A percentile compares a stretch with the other conserved stretches of the same genome.
These are phyloP conservation scores for Ennomos erosarius DNA, from an alignment of 2,888 invertebrate genomes.

Conservation along the genomic window DNA sequence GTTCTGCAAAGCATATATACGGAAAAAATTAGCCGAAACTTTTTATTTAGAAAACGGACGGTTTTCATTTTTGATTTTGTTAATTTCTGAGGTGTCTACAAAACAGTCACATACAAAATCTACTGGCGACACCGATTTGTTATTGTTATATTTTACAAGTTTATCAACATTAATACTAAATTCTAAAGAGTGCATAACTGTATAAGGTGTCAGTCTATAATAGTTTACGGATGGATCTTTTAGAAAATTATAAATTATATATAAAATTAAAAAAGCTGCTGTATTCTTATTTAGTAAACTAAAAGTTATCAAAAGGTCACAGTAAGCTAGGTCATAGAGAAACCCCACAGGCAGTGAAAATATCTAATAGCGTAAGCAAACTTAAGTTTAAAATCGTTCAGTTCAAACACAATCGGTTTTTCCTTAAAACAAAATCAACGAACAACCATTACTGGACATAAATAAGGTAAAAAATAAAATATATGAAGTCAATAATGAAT, in stretches of 20 bases:
- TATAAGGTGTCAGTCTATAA: slow-evolving; percentile 83
- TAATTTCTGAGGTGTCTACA: background rate
- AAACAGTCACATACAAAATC: slow-evolving; percentile 11
- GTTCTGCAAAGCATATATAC: too few relatives aligned
- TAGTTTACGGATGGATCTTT: slow-evolving; percentile 79
- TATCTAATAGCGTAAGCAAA: slow-evolving; percentile 45
- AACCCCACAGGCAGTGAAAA: slow-evolving; percentile 46
- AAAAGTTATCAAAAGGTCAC: slow-evolving; percentile 20
- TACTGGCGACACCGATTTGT: slow-evolving; percentile 35
- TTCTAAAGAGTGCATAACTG: slow-evolving; percentile 82
- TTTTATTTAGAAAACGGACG: too few relatives aligned
- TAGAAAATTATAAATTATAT: slow-evolving; percentile 51
- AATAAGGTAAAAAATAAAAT: slow-evolving; percentile 1
- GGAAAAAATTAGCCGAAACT: too few relatives aligned
- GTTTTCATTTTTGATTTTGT: too few relatives aligned
- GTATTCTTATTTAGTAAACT: slow-evolving; percentile 18
- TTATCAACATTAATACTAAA: slow-evolving; percentile 62
- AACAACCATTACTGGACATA: background rate
- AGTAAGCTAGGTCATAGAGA: slow-evolving; percentile 13
- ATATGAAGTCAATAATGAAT: slow-evolving; percentile 2
- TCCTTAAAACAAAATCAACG: slow-evolving; percentile 14
- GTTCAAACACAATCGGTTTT: slow-evolving; percentile 32
- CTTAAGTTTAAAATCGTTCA: slow-evolving; percentile 40
- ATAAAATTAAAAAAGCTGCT: slow-evolving; percentile 37
- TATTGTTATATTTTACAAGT: slow-evolving; percentile 57